Conservation (phyloP, 2,797 vertebrate genomes). For the Steatocranus sp. region DNA sequence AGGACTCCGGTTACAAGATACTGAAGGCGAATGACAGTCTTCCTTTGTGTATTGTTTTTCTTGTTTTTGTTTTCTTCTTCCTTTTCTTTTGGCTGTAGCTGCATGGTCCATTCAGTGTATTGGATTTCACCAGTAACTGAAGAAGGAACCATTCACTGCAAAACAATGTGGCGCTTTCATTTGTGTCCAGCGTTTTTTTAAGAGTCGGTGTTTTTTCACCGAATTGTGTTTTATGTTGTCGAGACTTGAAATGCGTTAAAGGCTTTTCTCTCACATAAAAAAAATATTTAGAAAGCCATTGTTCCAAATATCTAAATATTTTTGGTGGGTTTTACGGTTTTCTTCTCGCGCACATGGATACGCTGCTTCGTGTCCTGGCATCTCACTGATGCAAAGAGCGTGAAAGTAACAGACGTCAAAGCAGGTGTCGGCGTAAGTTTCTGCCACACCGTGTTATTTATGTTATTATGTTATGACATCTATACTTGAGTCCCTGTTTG, state of each 20-base stretch:
- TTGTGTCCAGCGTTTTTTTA: background rate
- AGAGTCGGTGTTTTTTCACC: background rate
- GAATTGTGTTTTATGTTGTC: background rate
- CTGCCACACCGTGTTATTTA: background rate
- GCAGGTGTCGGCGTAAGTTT: background rate
- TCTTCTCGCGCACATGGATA: background rate
- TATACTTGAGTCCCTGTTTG: background rate
- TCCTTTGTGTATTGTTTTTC: background rate
- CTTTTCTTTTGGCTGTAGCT: background rate
- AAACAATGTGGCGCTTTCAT: background rate
- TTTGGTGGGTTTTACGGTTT: background rate
- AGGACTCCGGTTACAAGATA: slow-evolving; percentile 49
- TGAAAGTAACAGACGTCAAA: background rate
- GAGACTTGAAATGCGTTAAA: background rate
- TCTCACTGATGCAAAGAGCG: background rate
- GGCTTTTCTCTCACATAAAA: background rate
- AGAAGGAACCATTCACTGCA: background rate
- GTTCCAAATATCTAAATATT: background rate
- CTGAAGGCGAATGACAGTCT: background rate
- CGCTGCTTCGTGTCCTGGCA: background rate
- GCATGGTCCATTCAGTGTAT: background rate
- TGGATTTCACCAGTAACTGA: background rate
- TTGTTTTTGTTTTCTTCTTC: background rate
- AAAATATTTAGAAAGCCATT: background rate
- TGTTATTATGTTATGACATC: background rate